These are phyloP conservation scores for Drosophila baimaii DNA, from an alignment of 1,140 invertebrate genomes.

Conservation along the genomic window DNA sequence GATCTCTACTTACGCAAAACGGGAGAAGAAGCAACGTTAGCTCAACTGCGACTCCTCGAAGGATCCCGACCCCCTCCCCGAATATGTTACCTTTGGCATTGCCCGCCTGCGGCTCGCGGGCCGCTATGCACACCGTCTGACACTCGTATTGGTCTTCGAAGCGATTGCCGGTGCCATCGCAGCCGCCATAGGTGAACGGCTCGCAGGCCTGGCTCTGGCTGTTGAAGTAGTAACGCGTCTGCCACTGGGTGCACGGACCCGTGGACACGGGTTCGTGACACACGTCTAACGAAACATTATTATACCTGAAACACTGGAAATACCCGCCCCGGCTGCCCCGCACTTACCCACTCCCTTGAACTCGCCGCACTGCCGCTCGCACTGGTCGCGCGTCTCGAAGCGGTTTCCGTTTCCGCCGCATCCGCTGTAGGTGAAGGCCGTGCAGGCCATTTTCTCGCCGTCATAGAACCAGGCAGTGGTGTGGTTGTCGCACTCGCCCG, in stretches of 20 bases:
- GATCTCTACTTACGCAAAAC: constrained; percentile 85
- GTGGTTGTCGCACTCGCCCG: constrained; percentile 89
- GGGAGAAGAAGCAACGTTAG: constrained; percentile 50
- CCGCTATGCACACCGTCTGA: constrained; percentile 86
- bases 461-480: constrained; percentile 92
- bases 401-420: constrained; percentile 94
- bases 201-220: constrained; percentile 85
- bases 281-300: constrained; percentile 85
- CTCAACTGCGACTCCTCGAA: not conserved
- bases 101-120: constrained; percentile 62
- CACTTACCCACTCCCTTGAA: constrained; percentile 89
- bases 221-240: constrained; percentile 89
- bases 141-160: constrained; percentile 90
- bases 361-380: constrained; percentile 90
- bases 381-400: constrained; percentile 92
- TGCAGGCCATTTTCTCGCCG: constrained; percentile 86
- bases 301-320: constrained; percentile 12
- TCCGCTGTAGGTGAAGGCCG: constrained; percentile 91
- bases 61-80: not conserved
- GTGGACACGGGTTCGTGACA: constrained; percentile 87
- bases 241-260: constrained; percentile 88
- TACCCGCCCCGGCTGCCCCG: not conserved
- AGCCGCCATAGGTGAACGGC: constrained; percentile 93
- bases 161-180: constrained; percentile 93
- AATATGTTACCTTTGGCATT: constrained; percentile 68